Evolutionary conservation across 2,797 vertebrate species (phyloP).

Genomic region (Anabas testudineus): DNA sequence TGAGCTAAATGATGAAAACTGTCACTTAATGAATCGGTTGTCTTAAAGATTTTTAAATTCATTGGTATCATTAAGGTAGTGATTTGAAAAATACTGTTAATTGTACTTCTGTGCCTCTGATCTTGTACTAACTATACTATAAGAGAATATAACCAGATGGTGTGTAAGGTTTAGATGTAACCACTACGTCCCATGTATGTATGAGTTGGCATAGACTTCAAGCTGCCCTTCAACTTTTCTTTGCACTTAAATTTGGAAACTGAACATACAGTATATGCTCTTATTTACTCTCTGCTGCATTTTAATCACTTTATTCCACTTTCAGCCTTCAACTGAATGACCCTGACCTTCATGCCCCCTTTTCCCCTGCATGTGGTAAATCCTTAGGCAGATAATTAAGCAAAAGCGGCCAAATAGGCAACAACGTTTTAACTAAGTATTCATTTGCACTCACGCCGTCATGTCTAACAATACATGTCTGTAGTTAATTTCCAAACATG

Average conservation of each 20-base stretch:
- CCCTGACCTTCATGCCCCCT: conserved; percentile 23
- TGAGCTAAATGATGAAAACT: conserved; percentile 8
- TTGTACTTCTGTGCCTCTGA: too few species aligned
- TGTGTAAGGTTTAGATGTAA: not conserved
- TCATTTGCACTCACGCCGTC: not conserved
- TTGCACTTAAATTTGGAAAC: conserved; percentile 10
- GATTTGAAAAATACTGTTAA: too few species aligned
- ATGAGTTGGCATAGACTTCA: too few species aligned
- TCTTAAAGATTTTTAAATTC: not conserved
- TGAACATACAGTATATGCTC: conserved; percentile 18
- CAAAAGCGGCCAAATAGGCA: conserved; percentile 10
- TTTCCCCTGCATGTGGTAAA: conserved; percentile 21
- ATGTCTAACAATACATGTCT: conserved; percentile 22
- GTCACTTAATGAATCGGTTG: not conserved
- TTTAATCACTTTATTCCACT: conserved; percentile 43
- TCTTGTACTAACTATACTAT: too few species aligned
- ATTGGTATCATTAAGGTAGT: too few species aligned
- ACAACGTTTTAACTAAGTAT: not conserved
- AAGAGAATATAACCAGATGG: too few species aligned
- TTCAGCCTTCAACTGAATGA: conserved; percentile 1
- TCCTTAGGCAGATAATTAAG: conserved; percentile 25
- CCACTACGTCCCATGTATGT: not conserved
- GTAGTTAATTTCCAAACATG: conserved; percentile 20
- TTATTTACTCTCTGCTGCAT: conserved; percentile 14
- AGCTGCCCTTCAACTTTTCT: conserved; percentile 8